Percentiles rank a stretch among this genome's conserved stretches.
These are phyloP conservation scores for Sesia apiformis DNA, from an alignment of 2,888 invertebrate species.

Conservation along the genomic window DNA sequence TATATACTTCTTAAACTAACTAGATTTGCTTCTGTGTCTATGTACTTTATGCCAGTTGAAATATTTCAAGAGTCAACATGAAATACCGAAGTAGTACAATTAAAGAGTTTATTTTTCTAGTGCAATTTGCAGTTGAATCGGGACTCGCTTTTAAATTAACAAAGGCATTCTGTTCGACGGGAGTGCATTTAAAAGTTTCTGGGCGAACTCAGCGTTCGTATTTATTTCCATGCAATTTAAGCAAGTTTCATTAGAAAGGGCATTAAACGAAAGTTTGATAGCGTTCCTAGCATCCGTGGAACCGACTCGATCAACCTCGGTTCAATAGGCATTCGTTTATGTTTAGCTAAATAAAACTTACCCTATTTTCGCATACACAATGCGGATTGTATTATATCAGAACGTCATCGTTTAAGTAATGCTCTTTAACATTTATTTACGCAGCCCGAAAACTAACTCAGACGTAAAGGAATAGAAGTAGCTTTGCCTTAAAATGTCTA, in stretches of 20 bases:
- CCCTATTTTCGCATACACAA: slow-evolving; percentile 3
- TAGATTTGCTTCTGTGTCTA: no score
- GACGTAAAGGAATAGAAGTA: no score
- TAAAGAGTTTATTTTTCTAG: slow-evolving; percentile 29
- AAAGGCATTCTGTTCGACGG: slow-evolving; percentile 43
- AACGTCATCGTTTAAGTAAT: no score
- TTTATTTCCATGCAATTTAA: slow-evolving; percentile 60
- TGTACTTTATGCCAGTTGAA: neutral
- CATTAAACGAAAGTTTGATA: slow-evolving; percentile 15
- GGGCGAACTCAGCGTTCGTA: slow-evolving; percentile 42
- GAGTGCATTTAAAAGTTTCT: slow-evolving; percentile 54
- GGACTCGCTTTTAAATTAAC: slow-evolving; percentile 52
- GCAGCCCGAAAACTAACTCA: no score
- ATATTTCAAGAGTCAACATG: neutral
- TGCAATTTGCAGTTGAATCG: slow-evolving; percentile 31
- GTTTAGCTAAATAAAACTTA: slow-evolving; percentile 1
- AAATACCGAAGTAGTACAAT: neutral
- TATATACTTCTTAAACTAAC: no score
- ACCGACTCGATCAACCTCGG: slow-evolving; percentile 17
- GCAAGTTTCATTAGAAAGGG: slow-evolving; percentile 50
- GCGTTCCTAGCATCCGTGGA: slow-evolving; percentile 10
- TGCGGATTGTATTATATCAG: slow-evolving; percentile 1
- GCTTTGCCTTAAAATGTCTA: no score
- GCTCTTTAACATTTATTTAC: no score
- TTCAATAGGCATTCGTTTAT: slow-evolving; percentile 28